Percentiles rank a stretch among this genome's conserved stretches.
Evolutionary conservation across 2,797 vertebrate species (phyloP).

Genomic region (Propithecus perrieri): DNA sequence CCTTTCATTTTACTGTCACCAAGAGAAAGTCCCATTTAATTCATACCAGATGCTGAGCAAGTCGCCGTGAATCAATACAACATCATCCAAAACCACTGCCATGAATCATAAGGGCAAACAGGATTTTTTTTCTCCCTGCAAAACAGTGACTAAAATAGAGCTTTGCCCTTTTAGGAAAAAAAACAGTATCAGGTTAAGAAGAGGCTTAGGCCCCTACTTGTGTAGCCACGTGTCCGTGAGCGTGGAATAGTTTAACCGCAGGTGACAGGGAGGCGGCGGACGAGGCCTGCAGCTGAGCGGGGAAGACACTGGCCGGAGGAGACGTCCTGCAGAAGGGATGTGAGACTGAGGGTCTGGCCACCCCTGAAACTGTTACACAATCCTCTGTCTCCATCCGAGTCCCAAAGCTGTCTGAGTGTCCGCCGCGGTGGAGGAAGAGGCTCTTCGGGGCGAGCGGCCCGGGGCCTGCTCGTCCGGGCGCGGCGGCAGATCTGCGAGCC

Average conservation of each 20-base stretch:
- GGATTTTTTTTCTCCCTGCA: not conserved
- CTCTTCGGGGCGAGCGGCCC: not conserved
- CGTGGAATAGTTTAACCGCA: not conserved
- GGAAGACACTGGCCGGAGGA: not conserved
- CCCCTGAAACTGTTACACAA: not conserved
- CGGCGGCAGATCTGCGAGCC: not conserved
- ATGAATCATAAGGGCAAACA: slow-evolving; percentile 68
- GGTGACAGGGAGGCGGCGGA: fast-evolving
- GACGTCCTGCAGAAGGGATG: not conserved
- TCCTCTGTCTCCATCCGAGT: not conserved
- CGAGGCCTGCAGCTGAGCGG: not conserved
- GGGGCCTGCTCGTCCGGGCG: not conserved
- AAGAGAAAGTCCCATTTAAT: slow-evolving; percentile 69
- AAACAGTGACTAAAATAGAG: slow-evolving; percentile 65
- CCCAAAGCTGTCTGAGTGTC: not conserved
- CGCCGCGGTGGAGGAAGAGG: not conserved
- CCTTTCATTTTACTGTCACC: slow-evolving; percentile 15
- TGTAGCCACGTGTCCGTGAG: not conserved
- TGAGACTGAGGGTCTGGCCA: fast-evolving
- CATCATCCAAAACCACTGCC: slow-evolving; percentile 54
- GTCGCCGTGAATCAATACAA: slow-evolving; percentile 28
- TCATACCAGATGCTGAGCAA: slow-evolving; percentile 61
- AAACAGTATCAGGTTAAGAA: not conserved
- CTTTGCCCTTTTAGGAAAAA: slow-evolving; percentile 32
- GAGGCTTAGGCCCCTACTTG: not conserved